These are phyloP conservation scores for Ischnura elegans DNA, from an alignment of 2,888 invertebrate species.

Conservation along the genomic window DNA sequence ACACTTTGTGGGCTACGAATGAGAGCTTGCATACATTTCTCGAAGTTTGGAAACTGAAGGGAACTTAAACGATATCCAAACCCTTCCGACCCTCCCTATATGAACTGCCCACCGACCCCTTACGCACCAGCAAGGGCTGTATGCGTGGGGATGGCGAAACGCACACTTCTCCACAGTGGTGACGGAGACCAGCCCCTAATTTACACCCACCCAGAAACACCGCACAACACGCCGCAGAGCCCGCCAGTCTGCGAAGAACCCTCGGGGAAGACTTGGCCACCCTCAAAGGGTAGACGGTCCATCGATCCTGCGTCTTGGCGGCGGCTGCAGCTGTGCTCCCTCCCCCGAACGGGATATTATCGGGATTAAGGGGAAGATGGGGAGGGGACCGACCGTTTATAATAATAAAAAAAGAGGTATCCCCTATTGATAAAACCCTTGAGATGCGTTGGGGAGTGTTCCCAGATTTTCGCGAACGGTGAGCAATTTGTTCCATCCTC, in stretches of 20 bases:
- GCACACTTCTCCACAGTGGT: not conserved
- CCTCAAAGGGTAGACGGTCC: not conserved
- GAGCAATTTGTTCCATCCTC: not conserved
- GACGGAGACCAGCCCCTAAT: slow-evolving; percentile 12
- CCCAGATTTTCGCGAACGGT: not conserved
- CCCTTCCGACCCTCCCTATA: not conserved
- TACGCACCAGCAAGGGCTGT: not conserved
- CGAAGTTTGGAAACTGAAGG: no score
- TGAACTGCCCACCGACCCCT: not conserved
- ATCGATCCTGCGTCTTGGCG: slow-evolving; percentile 28
- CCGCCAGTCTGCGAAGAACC: not conserved
- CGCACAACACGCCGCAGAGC: not conserved
- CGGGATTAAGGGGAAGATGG: slow-evolving; percentile 56
- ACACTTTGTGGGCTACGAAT: not conserved
- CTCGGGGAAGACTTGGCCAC: not conserved
- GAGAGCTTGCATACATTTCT: no score
- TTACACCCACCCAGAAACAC: not conserved
- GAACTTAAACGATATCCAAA: no score
- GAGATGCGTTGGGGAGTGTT: not conserved
- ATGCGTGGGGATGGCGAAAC: not conserved
- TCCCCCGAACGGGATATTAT: slow-evolving; percentile 56
- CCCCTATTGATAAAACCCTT: not conserved
- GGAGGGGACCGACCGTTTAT: not conserved
- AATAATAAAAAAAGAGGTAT: slow-evolving; percentile 19
- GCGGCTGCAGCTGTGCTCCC: slow-evolving; percentile 47